phyloP scores from a whole-genome alignment of 2,113 vertebrate species.

The Orcinus orca region DNA sequence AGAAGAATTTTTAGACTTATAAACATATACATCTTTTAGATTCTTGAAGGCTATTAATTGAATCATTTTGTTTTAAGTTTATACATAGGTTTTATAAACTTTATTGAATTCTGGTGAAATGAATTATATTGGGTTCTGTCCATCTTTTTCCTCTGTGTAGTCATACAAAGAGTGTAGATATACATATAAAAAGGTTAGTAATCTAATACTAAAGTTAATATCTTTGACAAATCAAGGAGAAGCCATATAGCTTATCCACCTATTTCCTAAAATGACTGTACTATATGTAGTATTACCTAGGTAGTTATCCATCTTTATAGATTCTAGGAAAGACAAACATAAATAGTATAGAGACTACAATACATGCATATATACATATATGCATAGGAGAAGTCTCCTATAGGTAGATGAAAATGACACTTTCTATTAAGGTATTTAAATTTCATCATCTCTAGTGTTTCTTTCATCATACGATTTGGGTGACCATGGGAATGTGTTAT shows the following conservation, averaged over 20 bases:
- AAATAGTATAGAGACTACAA: neutral
- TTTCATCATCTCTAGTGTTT: neutral
- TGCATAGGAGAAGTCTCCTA: neutral
- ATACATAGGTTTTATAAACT: slow-evolving; percentile 8
- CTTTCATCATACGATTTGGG: slow-evolving; percentile 4
- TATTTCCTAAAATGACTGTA: neutral
- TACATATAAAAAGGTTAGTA: neutral
- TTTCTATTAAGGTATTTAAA: slow-evolving; percentile 42
- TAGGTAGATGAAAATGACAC: neutral
- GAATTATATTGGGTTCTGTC: neutral
- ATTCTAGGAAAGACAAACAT: neutral
- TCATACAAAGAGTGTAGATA: neutral
- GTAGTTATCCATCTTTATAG: neutral
- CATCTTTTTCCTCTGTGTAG: neutral
- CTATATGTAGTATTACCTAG: neutral
- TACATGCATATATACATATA: neutral
- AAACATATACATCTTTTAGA: accelerated
- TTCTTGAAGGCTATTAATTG: neutral
- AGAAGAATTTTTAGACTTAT: neutral
- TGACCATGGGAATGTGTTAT: neutral
- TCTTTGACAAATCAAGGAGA: slow-evolving; percentile 7
- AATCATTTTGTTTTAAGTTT: slow-evolving; percentile 17
- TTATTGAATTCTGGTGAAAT: slow-evolving; percentile 13
- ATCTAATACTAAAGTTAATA: slow-evolving; percentile 7
- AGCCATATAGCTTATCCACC: neutral